Conservation (phyloP, 2,888 invertebrate species). For the Reticulitermes lucifugus region DNA sequence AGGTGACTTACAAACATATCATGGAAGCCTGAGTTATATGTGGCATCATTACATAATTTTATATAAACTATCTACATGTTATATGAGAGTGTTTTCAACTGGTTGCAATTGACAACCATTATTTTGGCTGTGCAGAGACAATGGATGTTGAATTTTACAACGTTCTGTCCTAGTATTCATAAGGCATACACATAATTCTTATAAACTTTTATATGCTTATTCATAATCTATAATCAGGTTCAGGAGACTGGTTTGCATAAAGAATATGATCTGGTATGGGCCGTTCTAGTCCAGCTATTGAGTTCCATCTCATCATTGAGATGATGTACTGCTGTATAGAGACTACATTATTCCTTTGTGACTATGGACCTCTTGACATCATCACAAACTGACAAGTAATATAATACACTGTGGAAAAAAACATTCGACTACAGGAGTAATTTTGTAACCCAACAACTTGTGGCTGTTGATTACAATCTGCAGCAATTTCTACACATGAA, state of each 20-base stretch:
- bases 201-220: too few relatives aligned
- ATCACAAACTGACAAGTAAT: too few relatives aligned
- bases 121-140: conserved; percentile 35
- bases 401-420: background rate
- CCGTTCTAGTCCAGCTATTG: conserved; percentile 32
- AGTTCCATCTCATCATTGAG: background rate
- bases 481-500: background rate
- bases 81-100: background rate
- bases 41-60: background rate
- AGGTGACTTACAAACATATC: background rate
- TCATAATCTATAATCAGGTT: background rate
- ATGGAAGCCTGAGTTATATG: background rate
- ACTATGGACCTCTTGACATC: background rate
- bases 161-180: conserved; percentile 12
- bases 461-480: background rate
- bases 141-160: background rate
- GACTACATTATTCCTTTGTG: background rate
- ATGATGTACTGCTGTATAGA: background rate
- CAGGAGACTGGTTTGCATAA: background rate
- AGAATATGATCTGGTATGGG: background rate
- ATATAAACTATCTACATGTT: background rate
- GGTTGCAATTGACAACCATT: background rate
- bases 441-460: background rate
- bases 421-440: background rate
- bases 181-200: background rate